Evolutionary conservation across 2,888 invertebrate species (phyloP), one percentile per base, ranked within the genome.

Genomic region (Oasisia sp.): DNA sequence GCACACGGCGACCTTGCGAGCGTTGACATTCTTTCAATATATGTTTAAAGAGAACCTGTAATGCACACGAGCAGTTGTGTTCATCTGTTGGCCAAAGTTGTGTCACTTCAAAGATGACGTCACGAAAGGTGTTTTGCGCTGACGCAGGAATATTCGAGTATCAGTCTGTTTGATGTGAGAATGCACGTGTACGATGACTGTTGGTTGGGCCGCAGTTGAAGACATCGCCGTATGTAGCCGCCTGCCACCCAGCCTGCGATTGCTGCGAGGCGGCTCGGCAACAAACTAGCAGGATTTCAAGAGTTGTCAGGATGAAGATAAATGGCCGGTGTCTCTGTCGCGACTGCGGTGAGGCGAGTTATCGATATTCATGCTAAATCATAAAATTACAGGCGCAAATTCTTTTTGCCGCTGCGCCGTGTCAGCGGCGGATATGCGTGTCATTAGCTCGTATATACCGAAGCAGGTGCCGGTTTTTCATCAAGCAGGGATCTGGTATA

Each of bases 291-390:
- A 74, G 74, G 74, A 19, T 74, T 74, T 74, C 74, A 74, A n/a
- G n/a, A 74, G 74, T 27, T n/a, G 74, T 74, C 74, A 27, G 74
- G 74, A 74, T 74, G 19, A 19, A 74, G 74, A 74, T 74, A 74
- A 74, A 74, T 74, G 74, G 74, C 27, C 27, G n/a, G 74, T 74
- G 74, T 74, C 74, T 19, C 74, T 74, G 74, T 74, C 74, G 74
- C 74, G 74, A 27, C 74, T 74, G 27, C 74, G 74, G 27, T n/a
- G 74, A 74, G 74, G 74, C 74, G 74, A 74, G 74, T 74, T 74
- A 74, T 74, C 74, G 74, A 74, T 14, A 74, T 74, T 74, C 74
- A 74, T 74, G 74, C 74, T 74, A 74, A 74, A 74, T 74, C n/a
- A 74, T 74, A 74, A 27, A 74, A 74, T 74, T 74, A 74, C 74